These are phyloP conservation scores for Notarius lentiginosus DNA, from an alignment of 2,113 vertebrate species.

Conservation along the genomic window DNA sequence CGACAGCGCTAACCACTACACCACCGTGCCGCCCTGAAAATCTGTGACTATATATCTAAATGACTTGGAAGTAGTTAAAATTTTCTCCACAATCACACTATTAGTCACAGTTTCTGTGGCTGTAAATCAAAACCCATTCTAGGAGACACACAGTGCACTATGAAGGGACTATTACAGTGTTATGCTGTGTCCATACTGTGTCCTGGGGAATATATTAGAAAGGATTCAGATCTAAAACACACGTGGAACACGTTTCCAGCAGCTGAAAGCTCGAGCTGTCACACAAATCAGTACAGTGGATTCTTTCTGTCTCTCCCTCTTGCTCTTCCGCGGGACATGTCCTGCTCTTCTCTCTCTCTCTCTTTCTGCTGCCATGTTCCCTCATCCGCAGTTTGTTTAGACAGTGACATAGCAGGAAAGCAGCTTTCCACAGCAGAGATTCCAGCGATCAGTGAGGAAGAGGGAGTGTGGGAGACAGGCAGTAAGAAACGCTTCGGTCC, in stretches of 20 bases:
- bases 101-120: too few species aligned
- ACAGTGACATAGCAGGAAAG: constrained; percentile 53
- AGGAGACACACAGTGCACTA: too few species aligned
- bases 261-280: background rate
- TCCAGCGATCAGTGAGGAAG: constrained; percentile 15
- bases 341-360: constrained; percentile 18
- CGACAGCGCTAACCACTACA: too few species aligned
- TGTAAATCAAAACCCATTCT: too few species aligned
- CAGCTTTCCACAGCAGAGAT: constrained; percentile 42
- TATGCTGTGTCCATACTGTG: too few species aligned
- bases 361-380: constrained; percentile 11
- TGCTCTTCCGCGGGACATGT: background rate
- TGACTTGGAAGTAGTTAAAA: too few species aligned
- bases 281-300: constrained; percentile 1
- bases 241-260: background rate
- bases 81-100: too few species aligned
- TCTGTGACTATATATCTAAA: too few species aligned
- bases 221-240: constrained; percentile 16
- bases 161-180: too few species aligned
- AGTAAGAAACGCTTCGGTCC: constrained; percentile 44
- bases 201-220: background rate
- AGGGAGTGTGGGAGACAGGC: background rate
- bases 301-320: background rate
- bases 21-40: too few species aligned
- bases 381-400: constrained; percentile 46